A percentile compares a stretch with the other conserved stretches of the same genome.
phyloP scores from a whole-genome alignment of 2,888 invertebrate species.

The Caenorhabditis becei region DNA sequence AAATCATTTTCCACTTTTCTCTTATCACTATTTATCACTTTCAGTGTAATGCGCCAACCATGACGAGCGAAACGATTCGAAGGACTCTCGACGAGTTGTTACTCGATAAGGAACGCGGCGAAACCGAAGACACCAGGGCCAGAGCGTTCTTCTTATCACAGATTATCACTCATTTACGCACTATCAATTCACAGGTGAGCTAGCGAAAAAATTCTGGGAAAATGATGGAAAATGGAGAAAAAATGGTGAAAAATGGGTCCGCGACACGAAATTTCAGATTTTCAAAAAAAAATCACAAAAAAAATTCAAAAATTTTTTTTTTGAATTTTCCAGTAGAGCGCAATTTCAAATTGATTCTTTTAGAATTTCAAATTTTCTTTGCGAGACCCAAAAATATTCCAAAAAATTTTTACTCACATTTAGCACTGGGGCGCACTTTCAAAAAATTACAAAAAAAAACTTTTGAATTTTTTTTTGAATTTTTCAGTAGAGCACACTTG shows the following conservation, averaged over 20 bases:
- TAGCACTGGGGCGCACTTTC: no score
- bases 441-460: no score
- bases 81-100: conserved; percentile 47
- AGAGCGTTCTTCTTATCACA: conserved; percentile 45
- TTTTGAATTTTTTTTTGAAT: no score
- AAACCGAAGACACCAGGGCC: conserved; percentile 34
- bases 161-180: conserved; percentile 33
- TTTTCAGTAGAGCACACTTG: no score
- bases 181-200: conserved; percentile 44
- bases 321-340: no score
- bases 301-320: no score
- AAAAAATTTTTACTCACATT: background rate
- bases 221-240: no score
- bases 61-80: conserved; percentile 58
- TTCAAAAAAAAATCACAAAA: no score
- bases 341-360: no score
- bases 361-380: background rate
- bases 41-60: conserved; percentile 21
- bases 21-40: background rate
- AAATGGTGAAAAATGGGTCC: no score
- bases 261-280: no score
- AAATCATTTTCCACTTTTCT: background rate
- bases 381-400: background rate
- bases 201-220: no score
- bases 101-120: conserved; percentile 32